Evolutionary conservation across 2,888 invertebrate species (phyloP).

Genomic region (Eumacrocentrus americanus): DNA sequence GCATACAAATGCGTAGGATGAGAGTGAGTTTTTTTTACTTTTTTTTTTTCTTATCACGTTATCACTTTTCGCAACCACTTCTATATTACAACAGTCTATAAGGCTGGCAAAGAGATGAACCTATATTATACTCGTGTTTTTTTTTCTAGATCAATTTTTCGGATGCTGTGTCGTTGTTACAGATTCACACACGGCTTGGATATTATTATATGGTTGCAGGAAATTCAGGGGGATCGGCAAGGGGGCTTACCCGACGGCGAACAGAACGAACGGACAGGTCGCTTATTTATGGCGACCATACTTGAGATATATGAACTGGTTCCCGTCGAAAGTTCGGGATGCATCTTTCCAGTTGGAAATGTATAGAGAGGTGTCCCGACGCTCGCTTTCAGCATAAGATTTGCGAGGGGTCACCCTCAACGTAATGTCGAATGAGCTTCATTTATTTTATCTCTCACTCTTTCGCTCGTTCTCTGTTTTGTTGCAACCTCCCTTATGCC

Average conservation of each 20-base stretch:
- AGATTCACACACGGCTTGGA: slow-evolving; percentile 16
- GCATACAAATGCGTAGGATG: slow-evolving; percentile 2
- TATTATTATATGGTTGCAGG: slow-evolving; percentile 35
- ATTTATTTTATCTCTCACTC: slow-evolving; percentile 43
- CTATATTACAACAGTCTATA: too few relatives aligned
- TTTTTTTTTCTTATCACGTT: slow-evolving; percentile 8
- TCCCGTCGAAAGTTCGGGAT: slow-evolving; percentile 61
- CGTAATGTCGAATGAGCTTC: slow-evolving; percentile 54
- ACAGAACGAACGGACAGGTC: slow-evolving; percentile 58
- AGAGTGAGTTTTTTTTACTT: background rate
- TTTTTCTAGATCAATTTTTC: background rate
- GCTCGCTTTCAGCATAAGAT: slow-evolving; percentile 47
- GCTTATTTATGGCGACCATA: slow-evolving; percentile 62
- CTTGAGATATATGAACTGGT: slow-evolving; percentile 62
- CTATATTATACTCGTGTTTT: too few relatives aligned
- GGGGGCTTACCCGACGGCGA: slow-evolving; percentile 50
- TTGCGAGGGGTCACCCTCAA: slow-evolving; percentile 56
- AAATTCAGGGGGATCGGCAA: slow-evolving; percentile 30
- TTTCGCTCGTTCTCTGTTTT: slow-evolving; percentile 19
- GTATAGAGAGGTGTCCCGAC: slow-evolving; percentile 52
- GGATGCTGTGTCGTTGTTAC: too few relatives aligned
- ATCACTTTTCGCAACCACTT: too few relatives aligned
- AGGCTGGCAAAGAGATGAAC: too few relatives aligned
- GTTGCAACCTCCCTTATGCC: background rate
- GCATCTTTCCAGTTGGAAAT: slow-evolving; percentile 60